These are phyloP conservation scores for Hypotaenidia okinawae DNA, from an alignment of 2,797 vertebrate genomes.

Conservation along the genomic window DNA sequence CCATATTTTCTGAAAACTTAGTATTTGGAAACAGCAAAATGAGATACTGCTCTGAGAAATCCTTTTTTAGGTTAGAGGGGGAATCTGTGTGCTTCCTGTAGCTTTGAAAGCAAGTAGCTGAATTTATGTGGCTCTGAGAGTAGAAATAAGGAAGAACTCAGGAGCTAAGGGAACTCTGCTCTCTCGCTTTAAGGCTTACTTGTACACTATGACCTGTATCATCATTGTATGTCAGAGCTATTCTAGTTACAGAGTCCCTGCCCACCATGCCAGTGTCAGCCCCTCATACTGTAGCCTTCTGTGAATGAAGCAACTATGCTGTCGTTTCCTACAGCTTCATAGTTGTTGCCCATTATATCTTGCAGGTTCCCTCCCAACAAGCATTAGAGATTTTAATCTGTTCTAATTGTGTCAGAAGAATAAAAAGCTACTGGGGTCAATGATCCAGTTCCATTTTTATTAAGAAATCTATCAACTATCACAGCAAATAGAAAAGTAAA, in stretches of 20 bases:
- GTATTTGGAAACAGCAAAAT: background rate
- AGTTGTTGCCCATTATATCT: accelerated
- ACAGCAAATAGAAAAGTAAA: background rate
- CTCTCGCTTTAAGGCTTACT: background rate
- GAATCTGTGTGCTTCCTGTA: background rate
- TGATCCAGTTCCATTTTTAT: background rate
- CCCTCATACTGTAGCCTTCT: background rate
- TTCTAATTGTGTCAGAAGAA: background rate
- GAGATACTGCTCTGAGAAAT: background rate
- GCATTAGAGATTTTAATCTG: background rate
- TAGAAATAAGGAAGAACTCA: background rate
- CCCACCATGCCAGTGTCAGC: background rate
- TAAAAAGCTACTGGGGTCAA: background rate
- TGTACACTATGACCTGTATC: background rate
- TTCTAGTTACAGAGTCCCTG: background rate
- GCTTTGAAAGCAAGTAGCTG: background rate
- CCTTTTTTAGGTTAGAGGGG: background rate
- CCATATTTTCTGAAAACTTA: background rate
- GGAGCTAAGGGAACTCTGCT: background rate
- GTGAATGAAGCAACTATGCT: background rate
- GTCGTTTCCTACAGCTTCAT: background rate
- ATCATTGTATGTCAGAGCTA: accelerated
- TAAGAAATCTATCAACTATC: background rate
- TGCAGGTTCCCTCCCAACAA: background rate
- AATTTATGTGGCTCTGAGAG: background rate